Evolutionary conservation across 2,888 invertebrate genomes (phyloP).

Genomic region (Eupithecia inturbata): DNA sequence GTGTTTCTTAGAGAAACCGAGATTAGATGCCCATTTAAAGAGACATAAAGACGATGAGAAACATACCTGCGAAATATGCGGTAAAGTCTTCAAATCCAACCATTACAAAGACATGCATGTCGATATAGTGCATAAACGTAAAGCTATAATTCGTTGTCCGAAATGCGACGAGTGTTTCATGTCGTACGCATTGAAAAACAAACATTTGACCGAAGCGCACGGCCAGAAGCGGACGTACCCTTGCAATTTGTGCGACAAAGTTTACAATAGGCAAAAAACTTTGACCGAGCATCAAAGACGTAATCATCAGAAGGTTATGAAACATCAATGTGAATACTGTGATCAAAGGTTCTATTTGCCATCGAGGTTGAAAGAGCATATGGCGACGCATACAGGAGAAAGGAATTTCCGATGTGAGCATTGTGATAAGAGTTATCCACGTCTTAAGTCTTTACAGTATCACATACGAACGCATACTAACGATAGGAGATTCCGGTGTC

Average conservation of each 20-base stretch:
- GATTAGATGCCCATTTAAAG: constrained; percentile 78
- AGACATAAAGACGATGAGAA: constrained; percentile 79
- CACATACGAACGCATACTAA: constrained; percentile 85
- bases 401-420: constrained; percentile 83
- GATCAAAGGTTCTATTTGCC: constrained; percentile 81
- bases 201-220: constrained; percentile 74
- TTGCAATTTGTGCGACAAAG: constrained; percentile 77
- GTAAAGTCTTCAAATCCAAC: constrained; percentile 76
- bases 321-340: constrained; percentile 83
- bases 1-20: constrained; percentile 77
- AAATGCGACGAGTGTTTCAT: constrained; percentile 77
- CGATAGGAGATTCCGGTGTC: constrained; percentile 83
- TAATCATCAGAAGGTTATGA: constrained; percentile 76
- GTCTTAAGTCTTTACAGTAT: constrained; percentile 84
- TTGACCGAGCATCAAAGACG: constrained; percentile 74
- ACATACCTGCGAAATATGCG: constrained; percentile 81
- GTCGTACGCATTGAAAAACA: constrained; percentile 75
- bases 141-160: constrained; percentile 74
- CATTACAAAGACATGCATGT: constrained; percentile 80
- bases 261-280: constrained; percentile 76
- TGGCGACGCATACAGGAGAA: constrained; percentile 82
- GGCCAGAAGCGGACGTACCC: constrained; percentile 76
- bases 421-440: constrained; percentile 85
- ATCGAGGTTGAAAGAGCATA: constrained; percentile 76
- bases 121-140: constrained; percentile 76